phyloP scores from a whole-genome alignment of 2,113 vertebrate species.

The Philantomba maxwellii region DNA sequence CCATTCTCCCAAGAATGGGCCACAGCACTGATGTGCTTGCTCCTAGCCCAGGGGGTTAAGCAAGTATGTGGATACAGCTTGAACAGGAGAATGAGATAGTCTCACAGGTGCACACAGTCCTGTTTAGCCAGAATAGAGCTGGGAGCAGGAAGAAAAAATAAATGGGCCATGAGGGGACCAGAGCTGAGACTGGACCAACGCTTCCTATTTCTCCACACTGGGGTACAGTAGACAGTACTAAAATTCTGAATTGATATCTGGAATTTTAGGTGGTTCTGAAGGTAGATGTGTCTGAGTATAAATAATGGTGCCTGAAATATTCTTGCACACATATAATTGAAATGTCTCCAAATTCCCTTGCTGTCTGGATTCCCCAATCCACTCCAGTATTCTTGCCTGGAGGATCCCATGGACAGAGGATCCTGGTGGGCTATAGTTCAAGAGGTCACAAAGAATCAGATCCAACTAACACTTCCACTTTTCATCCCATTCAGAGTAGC shows the following conservation, averaged over 20 bases:
- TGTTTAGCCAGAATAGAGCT: background rate
- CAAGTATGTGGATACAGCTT: background rate
- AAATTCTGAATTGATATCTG: background rate
- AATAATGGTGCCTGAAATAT: background rate
- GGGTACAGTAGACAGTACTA: background rate
- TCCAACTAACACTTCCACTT: background rate
- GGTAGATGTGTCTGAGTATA: background rate
- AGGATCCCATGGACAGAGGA: background rate
- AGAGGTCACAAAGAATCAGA: background rate
- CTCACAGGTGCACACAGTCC: background rate
- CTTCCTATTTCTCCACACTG: background rate
- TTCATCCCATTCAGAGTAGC: background rate
- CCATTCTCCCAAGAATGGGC: no score
- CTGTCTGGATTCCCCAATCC: background rate
- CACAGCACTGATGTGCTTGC: background rate
- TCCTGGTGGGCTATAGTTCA: background rate
- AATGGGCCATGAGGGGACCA: no score
- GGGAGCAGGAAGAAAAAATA: background rate
- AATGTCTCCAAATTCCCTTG: background rate
- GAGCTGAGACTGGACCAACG: background rate
- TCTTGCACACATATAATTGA: background rate
- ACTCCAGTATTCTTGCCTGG: background rate
- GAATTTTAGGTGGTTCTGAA: background rate
- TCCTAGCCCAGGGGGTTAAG: background rate
- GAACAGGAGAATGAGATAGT: background rate